A percentile compares a stretch with the other conserved stretches of the same genome.
Evolutionary conservation across 1,140 invertebrate species (phyloP).

Genomic region (Musca domestica): DNA sequence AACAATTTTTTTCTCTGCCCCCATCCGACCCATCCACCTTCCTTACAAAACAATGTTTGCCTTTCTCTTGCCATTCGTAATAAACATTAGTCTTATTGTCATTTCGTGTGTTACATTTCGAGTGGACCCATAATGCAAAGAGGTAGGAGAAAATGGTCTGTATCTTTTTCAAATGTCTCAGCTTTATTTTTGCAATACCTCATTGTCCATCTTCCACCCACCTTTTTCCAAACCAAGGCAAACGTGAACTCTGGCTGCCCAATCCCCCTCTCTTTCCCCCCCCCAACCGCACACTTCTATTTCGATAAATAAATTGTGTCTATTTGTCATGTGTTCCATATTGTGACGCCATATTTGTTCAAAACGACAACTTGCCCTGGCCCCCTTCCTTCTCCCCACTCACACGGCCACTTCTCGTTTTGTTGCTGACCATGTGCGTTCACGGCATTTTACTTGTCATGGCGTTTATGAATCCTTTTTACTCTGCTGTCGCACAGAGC

Average conservation of each 20-base stretch:
- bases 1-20: not conserved
- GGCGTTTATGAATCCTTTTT: slow-evolving; percentile 15
- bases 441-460: slow-evolving; percentile 5
- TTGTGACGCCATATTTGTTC: slow-evolving; percentile 20
- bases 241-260: too few relatives aligned
- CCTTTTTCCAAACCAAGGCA: too few relatives aligned
- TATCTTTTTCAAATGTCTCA: too few relatives aligned
- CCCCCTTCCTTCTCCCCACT: not conserved
- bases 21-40: too few relatives aligned
- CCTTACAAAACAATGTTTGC: not conserved
- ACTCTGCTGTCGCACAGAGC: too few relatives aligned
- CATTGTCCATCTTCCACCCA: too few relatives aligned
- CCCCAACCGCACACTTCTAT: not conserved
- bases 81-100: slow-evolving; percentile 21
- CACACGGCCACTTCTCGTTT: not conserved
- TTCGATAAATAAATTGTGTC: slow-evolving; percentile 17
- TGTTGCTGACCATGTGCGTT: not conserved
- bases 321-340: slow-evolving; percentile 19
- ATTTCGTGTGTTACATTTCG: slow-evolving; percentile 8
- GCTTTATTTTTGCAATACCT: too few relatives aligned
- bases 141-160: too few relatives aligned
- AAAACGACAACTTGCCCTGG: too few relatives aligned
- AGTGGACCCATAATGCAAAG: too few relatives aligned
- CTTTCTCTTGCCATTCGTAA: slow-evolving; percentile 11
- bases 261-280: not conserved